Base-by-base conservation (phyloP, 1,140 invertebrate species). In the Chelonus insularis region DNA sequence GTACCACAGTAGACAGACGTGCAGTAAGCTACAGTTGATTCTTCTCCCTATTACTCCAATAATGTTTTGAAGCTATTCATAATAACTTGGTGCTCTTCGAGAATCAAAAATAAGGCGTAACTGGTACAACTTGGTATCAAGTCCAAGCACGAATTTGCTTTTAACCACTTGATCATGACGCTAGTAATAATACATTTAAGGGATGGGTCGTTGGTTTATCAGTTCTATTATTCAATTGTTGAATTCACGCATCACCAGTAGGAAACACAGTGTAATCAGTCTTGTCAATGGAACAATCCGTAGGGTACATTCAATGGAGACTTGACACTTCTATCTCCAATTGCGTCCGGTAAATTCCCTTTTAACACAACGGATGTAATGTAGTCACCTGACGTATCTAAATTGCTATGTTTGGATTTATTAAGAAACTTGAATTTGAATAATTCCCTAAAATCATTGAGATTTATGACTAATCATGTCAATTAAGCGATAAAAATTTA, bases 151-250 rank as follows among this genome's bases (percentile, higher is more conserved):
- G 61, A 43, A 63, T 67, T 65, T 41, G 62, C 64, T 58, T 60
- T 74, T 71, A 73, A 63, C 68, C 72, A 71, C 62, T 73, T 74
- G 67, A 62, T 48, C 47, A 61, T 60, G 62, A 57, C 39, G 18
- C 34, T 57, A 58, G 41, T 54, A 62, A 63, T 63, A 25, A 39
- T 36, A 21, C 57, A 16, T 39, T 50, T 48, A 59, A 52, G 57
- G 57, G 57, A 68, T 64, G 52, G 51, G 39, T 50, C 54, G 51
- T 54, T 8, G 23, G 18, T 57, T 43, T n/a, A 50, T 55, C 18
- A 36, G 36, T 51, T 36, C 63, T 57, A 75, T 75, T 74, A 75
- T 75, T 50, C 72, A 75, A 73, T 75, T 67, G 61, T 29, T 37
- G 43, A 57, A 41, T 64, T 63, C 54, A 58, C 48, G 61, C 66